Base-by-base conservation (phyloP, 1,140 invertebrate species). In the Ectropis grisescens region DNA sequence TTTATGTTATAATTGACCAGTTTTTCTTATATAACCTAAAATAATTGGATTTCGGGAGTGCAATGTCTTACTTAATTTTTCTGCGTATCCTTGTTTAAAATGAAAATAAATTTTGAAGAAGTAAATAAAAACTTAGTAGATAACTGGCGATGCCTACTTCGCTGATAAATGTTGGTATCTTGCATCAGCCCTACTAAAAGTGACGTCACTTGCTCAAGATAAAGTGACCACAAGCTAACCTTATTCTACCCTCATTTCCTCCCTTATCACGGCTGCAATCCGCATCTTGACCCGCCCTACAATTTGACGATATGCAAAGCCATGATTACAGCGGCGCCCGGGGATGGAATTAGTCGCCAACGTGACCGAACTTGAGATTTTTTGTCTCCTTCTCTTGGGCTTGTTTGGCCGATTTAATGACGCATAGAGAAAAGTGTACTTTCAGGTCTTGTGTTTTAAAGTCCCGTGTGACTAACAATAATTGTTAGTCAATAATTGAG, bases 281-380 rank as follows among this genome's bases (percentile, higher is more conserved):
- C 9, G 4, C 19, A 22, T 5, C 19, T 26, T 26, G 6, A 10
- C 6, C 6, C 10, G 6, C 2, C 4, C 24, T 10, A n/a, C n/a
- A 26, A 26, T 26, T 10, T n/a, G 4, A 2, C 24, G n/a, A 26
- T 10, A 26, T 26, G 6, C 6, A 26, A 26, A 26, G 43, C 34
- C 35, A 30, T 41, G 23, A 41, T 53, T 33, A 49, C 33, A 52
- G 40, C 58, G 54, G 51, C 53, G 42, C 59, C 52, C 32, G 50
- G 45, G 49, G 66, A 60, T 36, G 47, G 58, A 70, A 72, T 78
- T 74, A 74, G 67, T 60, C 41, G 47, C 35, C 27, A 58, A 74
- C 70, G 72, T 75, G 69, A 70, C 58, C 37, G 29, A 53, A 70
- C 57, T 78, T 33, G 25, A 33, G 58, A 69, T 69, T 68, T 70